These are phyloP conservation scores for Erethizon dorsatum DNA, from an alignment of 2,797 vertebrate genomes.

Conservation along the genomic window DNA sequence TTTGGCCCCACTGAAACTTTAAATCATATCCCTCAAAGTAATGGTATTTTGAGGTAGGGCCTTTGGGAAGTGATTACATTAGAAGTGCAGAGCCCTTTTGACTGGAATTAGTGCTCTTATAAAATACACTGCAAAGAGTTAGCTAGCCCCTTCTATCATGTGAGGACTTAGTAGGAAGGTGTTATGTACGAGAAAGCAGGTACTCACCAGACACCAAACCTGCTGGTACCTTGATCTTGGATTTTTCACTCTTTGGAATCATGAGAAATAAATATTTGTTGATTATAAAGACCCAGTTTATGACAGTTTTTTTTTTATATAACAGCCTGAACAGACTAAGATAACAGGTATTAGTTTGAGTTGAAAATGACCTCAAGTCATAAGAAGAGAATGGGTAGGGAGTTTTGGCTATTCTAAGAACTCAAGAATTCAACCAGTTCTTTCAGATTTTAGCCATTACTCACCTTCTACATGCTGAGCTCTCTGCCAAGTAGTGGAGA, in stretches of 20 bases:
- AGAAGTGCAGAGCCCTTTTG: not conserved
- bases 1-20: not conserved
- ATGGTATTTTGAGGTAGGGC: not conserved
- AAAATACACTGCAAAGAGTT: not conserved
- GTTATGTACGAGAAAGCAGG: not conserved
- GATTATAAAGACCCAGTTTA: not conserved
- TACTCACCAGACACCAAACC: not conserved
- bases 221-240: not conserved
- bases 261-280: not conserved
- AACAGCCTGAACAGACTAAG: not conserved
- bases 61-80: not conserved
- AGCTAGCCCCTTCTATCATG: not conserved
- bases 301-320: not conserved
- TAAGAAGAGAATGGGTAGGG: not conserved
- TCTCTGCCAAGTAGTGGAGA: not conserved
- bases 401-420: not conserved
- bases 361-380: not conserved
- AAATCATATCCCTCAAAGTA: not conserved
- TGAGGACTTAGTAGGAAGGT: not conserved
- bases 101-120: not conserved
- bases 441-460: not conserved
- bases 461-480: not conserved
- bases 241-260: not conserved
- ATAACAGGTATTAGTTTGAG: not conserved
- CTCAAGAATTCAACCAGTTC: not conserved